A percentile compares a stretch with the other conserved stretches of the same genome.
Conservation (phyloP, 2,113 vertebrate species). For the Perccottus glenii region DNA sequence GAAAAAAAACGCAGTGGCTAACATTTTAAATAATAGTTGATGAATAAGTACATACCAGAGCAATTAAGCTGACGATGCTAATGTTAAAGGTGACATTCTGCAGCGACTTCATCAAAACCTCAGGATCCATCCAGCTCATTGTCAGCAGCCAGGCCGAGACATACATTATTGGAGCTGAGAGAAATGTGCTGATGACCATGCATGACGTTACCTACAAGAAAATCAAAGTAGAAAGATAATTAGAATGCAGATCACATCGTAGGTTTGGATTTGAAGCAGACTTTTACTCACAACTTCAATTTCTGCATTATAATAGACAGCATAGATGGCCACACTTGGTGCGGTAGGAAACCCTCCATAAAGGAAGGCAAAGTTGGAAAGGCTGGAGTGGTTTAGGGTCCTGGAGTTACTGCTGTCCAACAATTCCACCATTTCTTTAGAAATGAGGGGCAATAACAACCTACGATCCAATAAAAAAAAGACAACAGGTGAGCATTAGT, state of each 20-base stretch:
- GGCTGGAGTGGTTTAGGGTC: conserved; percentile 88
- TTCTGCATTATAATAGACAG: conserved; percentile 95
- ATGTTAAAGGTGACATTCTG: conserved; percentile 93
- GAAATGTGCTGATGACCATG: conserved; percentile 97
- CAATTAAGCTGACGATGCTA: conserved; percentile 90
- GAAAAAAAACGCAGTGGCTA: no score
- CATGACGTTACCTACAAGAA: conserved; percentile 89
- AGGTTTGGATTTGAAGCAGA: neutral
- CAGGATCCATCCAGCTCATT: conserved; percentile 88
- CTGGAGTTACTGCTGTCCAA: conserved; percentile 82
- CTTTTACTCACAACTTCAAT: conserved; percentile 91
- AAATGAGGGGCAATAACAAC: conserved; percentile 92
- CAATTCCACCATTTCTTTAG: conserved; percentile 94
- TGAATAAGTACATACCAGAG: conserved; percentile 84
- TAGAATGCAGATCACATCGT: neutral
- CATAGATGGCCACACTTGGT: conserved; percentile 96
- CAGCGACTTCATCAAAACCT: conserved; percentile 84
- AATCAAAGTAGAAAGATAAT: neutral
- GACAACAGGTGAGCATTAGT: conserved; percentile 1
- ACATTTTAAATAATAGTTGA: no score
- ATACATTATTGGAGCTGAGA: conserved; percentile 97
- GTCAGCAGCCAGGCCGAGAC: conserved; percentile 94
- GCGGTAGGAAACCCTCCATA: conserved; percentile 96
- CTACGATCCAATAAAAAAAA: conserved; percentile 69
- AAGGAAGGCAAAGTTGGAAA: conserved; percentile 96